A percentile compares a stretch with the other conserved stretches of the same genome.
Conservation (phyloP, 2,113 vertebrate genomes). For the Microcebus jonahi region DNA sequence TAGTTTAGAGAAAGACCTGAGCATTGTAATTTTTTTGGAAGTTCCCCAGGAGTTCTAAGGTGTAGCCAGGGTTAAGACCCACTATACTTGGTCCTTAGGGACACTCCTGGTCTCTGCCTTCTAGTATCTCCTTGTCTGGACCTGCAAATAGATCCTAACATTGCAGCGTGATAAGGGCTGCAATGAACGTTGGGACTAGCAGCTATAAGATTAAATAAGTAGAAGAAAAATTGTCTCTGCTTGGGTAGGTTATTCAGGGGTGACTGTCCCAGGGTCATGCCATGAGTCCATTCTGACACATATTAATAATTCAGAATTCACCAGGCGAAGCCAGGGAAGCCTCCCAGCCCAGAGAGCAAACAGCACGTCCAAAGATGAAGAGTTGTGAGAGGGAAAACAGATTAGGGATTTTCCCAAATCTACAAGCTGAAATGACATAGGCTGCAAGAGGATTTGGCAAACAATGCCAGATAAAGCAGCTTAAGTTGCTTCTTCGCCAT, state of each 20-base stretch:
- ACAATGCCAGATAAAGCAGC: background rate
- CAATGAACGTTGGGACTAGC: background rate
- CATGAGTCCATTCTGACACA: background rate
- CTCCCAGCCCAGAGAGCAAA: background rate
- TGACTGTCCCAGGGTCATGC: background rate
- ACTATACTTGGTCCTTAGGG: background rate
- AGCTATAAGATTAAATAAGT: background rate
- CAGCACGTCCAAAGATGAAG: background rate
- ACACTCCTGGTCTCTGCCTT: background rate
- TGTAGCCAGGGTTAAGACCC: background rate
- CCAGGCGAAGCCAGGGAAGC: background rate
- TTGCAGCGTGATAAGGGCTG: background rate
- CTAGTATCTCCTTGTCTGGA: background rate
- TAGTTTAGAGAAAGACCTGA: background rate
- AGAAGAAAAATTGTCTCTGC: background rate
- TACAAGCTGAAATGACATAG: background rate
- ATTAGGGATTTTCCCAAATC: background rate
- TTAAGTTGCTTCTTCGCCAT: background rate
- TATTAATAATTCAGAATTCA: background rate
- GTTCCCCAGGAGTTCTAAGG: background rate
- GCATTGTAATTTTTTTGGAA: background rate
- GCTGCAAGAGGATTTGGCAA: background rate
- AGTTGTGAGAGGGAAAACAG: background rate
- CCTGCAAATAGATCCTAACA: background rate
- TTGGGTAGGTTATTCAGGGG: background rate